Base-by-base conservation (phyloP, 2,113 vertebrate species). In the Lota lota region DNA sequence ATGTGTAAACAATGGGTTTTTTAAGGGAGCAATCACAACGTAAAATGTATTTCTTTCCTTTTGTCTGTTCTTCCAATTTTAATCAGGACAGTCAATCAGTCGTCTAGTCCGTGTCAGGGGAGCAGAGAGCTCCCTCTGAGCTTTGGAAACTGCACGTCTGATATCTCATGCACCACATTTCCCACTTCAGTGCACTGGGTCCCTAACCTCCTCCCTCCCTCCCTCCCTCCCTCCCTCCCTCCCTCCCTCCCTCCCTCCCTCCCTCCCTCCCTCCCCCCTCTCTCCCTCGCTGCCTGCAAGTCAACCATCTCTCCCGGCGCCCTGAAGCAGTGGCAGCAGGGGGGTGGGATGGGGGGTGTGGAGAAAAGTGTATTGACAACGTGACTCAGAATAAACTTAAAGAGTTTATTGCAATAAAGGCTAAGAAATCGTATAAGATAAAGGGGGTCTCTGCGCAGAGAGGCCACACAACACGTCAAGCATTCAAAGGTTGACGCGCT, bases 111-210 rank as follows among this genome's bases (percentile, higher is more conserved):
- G 75, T 80, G 73, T 78, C 68, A 28, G 40, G 40, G 40, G 68
- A 67, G 70, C 73, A 76, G n/a, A 16, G 75, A 17, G 51, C 57
- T 80, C 76, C 78, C 50, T 70, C 66, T 54, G 76, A 71, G 75
- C 40, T 47, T 7, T 2, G 40, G 8, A 64, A 78, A 79, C 76
- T 77, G 79, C 50, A 68, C 79, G 83, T 85, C 79, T 85, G 81
- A 85, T 83, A 87, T 79, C 79, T 85, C 78, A 83, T 72, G 82
- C 72, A 68, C 69, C 70, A 63, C 86, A 86, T 86, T 85, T 19
- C 76, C 83, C 81, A 81, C 84, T 80, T 81, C 83, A 83, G 66
- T 79, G 82, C 83, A 78, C 75, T 68, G 64, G 74, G 73, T 81
- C 83, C 75, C 74, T 68, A 85, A 73, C 3, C n/a, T 1, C 20